These are phyloP conservation scores for Bubo bubo DNA, from an alignment of 2,113 vertebrate genomes.

Conservation along the genomic window DNA sequence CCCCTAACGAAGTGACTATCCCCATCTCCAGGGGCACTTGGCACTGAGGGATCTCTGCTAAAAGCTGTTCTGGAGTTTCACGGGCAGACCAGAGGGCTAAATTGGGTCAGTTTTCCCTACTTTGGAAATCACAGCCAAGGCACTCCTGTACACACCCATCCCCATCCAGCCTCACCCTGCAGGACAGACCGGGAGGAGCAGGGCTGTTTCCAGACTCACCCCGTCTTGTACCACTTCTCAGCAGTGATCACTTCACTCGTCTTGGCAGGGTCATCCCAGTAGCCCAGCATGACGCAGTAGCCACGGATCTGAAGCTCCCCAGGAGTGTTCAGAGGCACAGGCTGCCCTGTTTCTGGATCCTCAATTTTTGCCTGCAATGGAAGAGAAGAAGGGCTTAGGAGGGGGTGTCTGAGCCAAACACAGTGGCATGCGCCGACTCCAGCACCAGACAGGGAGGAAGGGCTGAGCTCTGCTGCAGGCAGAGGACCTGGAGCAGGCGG, in stretches of 20 bases:
- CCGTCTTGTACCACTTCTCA: constrained; percentile 91
- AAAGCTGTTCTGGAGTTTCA: background rate
- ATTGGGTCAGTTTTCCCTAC: background rate
- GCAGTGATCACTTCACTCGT: constrained; percentile 78
- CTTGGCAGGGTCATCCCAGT: constrained; percentile 85
- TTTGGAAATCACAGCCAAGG: background rate
- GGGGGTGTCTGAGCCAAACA: background rate
- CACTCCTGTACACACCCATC: background rate
- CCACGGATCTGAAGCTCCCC: constrained; percentile 91
- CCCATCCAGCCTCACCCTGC: background rate
- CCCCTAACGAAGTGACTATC: background rate
- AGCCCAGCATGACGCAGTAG: constrained; percentile 91
- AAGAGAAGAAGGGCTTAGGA: background rate
- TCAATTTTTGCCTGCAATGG: constrained; percentile 85
- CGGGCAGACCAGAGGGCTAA: background rate
- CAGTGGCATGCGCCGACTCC: background rate
- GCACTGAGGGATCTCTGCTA: background rate
- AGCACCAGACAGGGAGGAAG: background rate
- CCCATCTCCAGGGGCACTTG: background rate
- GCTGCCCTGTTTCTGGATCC: constrained; percentile 67
- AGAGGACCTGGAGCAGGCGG: background rate
- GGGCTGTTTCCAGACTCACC: constrained; percentile 79
- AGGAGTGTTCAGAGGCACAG: constrained; percentile 74
- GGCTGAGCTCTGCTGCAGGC: background rate
- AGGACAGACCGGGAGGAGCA: background rate